phyloP scores from a whole-genome alignment of 1,140 invertebrate genomes.

The Euura lappo region DNA sequence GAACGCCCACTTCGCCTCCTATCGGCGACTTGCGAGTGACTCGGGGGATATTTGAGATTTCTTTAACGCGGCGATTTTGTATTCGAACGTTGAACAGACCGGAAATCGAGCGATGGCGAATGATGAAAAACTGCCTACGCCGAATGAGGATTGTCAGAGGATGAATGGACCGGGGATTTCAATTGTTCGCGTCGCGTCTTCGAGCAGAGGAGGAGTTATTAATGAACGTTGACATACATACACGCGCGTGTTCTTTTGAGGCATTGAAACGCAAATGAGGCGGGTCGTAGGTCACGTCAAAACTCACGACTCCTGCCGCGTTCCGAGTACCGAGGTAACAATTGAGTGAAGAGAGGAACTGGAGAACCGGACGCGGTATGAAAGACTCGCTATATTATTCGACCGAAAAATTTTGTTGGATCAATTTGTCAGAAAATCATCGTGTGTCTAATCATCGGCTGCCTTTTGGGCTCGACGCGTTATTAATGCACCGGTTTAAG shows the following conservation, averaged over 20 bases:
- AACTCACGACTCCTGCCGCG: neutral
- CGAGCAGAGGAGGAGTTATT: too few species aligned
- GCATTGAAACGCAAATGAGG: constrained; percentile 1
- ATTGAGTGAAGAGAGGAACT: neutral
- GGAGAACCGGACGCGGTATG: neutral
- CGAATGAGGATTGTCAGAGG: too few species aligned
- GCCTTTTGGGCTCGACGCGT: neutral
- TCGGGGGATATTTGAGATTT: too few species aligned
- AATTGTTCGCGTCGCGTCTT: too few species aligned
- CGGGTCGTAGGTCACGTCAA: neutral
- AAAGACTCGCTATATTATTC: neutral
- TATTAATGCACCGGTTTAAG: neutral
- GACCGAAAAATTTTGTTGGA: neutral
- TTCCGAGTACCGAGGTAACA: neutral
- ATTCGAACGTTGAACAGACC: too few species aligned
- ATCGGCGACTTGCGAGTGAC: too few species aligned
- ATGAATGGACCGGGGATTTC: too few species aligned
- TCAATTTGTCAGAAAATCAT: constrained; percentile 3
- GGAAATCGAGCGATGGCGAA: too few species aligned
- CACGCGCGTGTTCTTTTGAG: neutral
- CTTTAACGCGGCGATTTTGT: too few species aligned
- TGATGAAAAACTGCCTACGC: too few species aligned
- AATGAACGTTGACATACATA: neutral
- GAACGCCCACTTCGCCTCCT: too few species aligned
- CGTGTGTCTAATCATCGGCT: neutral